phyloP scores from a whole-genome alignment of 2,797 vertebrate species.

The Florisuga fusca region DNA sequence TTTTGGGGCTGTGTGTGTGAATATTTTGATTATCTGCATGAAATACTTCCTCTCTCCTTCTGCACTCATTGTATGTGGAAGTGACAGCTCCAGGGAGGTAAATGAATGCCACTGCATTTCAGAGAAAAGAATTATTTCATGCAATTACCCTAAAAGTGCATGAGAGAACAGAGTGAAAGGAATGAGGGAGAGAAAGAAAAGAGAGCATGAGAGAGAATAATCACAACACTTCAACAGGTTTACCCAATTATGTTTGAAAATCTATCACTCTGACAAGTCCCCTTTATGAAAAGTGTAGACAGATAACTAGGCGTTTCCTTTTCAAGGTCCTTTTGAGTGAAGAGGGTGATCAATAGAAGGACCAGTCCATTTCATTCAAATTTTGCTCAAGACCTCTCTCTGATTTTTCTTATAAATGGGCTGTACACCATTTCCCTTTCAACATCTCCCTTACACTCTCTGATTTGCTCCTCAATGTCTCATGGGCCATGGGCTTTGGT shows the following conservation, averaged over 20 bases:
- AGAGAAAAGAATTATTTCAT: conserved; percentile 68
- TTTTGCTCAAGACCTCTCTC: not conserved
- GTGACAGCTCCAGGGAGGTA: conserved; percentile 43
- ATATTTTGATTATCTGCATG: conserved; percentile 45
- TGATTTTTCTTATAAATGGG: not conserved
- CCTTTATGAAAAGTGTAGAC: conserved; percentile 41
- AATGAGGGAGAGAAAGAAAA: conserved; percentile 19
- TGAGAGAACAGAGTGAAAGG: conserved; percentile 45
- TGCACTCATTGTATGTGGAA: not conserved
- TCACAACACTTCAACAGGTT: conserved; percentile 69
- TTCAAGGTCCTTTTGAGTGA: conserved; percentile 11
- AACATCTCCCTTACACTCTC: not conserved
- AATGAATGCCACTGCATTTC: conserved; percentile 63
- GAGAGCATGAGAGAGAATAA: conserved; percentile 47
- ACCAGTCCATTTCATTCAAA: not conserved
- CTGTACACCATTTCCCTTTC: not conserved
- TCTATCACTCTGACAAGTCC: conserved; percentile 57
- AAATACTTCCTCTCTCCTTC: conserved; percentile 26
- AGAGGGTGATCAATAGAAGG: not conserved
- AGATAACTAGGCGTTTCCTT: conserved; percentile 25
- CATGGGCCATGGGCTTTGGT: not conserved
- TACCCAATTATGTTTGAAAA: conserved; percentile 59
- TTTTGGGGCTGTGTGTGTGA: not conserved
- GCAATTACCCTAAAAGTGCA: conserved; percentile 67
- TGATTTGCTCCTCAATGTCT: not conserved